Conservation (phyloP, 2,113 vertebrate species). For the Perognathus longimembris region DNA sequence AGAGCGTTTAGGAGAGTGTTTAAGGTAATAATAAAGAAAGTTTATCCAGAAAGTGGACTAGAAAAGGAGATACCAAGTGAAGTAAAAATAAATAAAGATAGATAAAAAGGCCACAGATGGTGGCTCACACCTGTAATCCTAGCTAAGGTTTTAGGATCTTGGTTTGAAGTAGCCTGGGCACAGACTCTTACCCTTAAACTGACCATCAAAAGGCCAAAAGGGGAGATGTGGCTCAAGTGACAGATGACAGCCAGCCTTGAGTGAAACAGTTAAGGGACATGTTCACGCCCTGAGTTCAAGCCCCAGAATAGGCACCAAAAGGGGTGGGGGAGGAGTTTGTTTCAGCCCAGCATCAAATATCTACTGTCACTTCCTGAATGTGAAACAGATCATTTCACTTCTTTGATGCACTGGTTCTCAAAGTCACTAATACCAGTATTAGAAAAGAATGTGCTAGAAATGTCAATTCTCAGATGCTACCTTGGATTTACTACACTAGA, state of each 20-base stretch:
- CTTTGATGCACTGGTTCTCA: not conserved
- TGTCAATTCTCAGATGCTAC: not conserved
- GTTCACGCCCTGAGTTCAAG: too few species aligned
- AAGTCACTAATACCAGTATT: not conserved
- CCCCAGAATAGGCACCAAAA: too few species aligned
- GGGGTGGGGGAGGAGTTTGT: too few species aligned
- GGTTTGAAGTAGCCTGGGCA: too few species aligned
- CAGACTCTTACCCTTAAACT: too few species aligned
- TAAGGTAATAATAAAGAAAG: not conserved
- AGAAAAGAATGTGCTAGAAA: not conserved
- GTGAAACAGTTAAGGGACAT: too few species aligned
- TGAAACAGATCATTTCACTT: not conserved
- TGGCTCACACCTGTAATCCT: not conserved
- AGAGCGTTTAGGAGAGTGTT: accelerated
- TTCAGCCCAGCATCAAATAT: not conserved
- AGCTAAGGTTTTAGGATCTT: too few species aligned
- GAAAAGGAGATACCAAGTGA: not conserved
- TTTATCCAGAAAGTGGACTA: not conserved
- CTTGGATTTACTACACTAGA: not conserved
- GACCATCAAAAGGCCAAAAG: too few species aligned
- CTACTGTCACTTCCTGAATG: not conserved
- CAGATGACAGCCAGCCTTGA: too few species aligned
- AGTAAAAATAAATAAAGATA: not conserved
- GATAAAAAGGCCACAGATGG: too few species aligned
- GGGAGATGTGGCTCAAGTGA: too few species aligned